Conservation (phyloP, 2,888 invertebrate species). For the Eupithecia pulchellata region DNA sequence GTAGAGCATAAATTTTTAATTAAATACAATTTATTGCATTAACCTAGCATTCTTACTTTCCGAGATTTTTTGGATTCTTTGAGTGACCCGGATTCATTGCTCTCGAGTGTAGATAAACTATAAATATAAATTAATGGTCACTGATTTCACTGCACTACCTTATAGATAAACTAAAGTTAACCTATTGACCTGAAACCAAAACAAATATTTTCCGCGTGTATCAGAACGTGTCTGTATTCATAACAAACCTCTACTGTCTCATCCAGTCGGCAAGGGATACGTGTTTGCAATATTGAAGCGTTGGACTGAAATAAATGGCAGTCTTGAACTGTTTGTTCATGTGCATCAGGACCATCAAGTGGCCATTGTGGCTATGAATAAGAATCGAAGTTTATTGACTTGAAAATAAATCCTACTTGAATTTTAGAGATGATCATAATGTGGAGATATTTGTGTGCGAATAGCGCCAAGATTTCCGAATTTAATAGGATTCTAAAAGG, state of each 20-base stretch:
- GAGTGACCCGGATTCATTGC: too few species aligned
- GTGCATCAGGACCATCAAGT: slow-evolving; percentile 12
- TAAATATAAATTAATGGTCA: too few species aligned
- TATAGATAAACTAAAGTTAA: background rate
- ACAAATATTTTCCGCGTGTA: background rate
- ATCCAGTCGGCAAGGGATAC: background rate
- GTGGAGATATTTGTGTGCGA: background rate
- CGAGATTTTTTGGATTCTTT: too few species aligned
- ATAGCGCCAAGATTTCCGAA: background rate
- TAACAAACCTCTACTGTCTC: background rate
- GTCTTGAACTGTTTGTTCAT: slow-evolving; percentile 10
- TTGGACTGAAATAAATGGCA: background rate
- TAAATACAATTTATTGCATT: too few species aligned
- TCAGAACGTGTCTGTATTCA: background rate
- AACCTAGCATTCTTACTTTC: too few species aligned
- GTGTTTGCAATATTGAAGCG: slow-evolving; percentile 10
- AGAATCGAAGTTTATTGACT: background rate
- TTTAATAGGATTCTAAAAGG: background rate
- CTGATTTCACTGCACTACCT: too few species aligned
- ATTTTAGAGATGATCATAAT: background rate
- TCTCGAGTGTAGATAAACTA: too few species aligned
- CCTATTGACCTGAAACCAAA: background rate
- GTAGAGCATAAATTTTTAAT: too few species aligned
- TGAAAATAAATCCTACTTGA: background rate
- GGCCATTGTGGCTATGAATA: background rate